Percentiles rank a stretch among this genome's conserved stretches.
phyloP scores from a whole-genome alignment of 2,888 invertebrate species.

The Drosophila neonasuta region DNA sequence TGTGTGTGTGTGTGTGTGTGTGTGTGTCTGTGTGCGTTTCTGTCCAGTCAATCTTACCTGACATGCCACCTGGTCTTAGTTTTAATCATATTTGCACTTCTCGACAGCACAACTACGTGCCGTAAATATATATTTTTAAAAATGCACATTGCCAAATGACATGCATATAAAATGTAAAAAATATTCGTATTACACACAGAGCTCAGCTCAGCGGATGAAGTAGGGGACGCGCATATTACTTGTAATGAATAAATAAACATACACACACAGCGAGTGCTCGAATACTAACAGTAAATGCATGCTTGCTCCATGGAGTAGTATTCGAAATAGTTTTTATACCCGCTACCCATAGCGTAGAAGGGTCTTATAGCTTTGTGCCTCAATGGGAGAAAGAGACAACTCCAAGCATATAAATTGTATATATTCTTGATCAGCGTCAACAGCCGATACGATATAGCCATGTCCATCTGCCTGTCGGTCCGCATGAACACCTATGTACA shows the following conservation, averaged over 20 bases:
- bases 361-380: no score
- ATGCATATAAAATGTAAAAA: constrained; percentile 68
- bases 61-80: constrained; percentile 23
- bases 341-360: no score
- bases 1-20: background rate
- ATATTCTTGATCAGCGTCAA: no score
- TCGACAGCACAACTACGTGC: constrained; percentile 24
- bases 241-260: constrained; percentile 73
- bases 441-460: no score
- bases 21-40: background rate
- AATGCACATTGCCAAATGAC: constrained; percentile 70
- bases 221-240: constrained; percentile 59
- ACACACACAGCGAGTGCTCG: constrained; percentile 14
- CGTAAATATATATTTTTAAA: constrained; percentile 55
- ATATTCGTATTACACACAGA: constrained; percentile 54
- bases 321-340: constrained; percentile 5
- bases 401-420: no score
- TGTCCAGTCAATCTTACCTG: constrained; percentile 12
- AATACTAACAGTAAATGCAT: background rate
- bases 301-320: background rate
- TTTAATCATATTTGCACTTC: constrained; percentile 41
- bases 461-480: no score
- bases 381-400: no score
- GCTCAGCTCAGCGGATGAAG: background rate
- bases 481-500: no score